These are phyloP conservation scores for Rhinogobius similis DNA, from an alignment of 2,113 vertebrate genomes.

Conservation along the genomic window DNA sequence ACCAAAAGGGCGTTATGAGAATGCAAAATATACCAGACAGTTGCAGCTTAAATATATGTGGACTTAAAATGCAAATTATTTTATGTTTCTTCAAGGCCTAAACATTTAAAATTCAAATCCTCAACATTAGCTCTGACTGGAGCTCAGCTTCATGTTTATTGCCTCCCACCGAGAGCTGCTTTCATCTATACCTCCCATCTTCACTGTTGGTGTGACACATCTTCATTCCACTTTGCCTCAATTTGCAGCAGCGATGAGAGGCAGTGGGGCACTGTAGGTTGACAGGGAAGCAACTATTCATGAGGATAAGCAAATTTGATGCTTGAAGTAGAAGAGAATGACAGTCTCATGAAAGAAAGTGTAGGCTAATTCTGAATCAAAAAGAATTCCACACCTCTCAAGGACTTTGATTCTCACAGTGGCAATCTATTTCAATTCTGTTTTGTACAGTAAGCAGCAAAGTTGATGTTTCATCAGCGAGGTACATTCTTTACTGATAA, in stretches of 20 bases:
- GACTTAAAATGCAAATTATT: background rate
- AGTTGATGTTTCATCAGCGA: too few relatives aligned
- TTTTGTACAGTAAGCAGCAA: too few relatives aligned
- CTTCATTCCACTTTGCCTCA: slow-evolving; percentile 2
- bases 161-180: background rate
- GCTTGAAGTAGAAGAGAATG: background rate
- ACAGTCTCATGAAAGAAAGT: background rate
- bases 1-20: too few relatives aligned
- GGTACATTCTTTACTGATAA: too few relatives aligned
- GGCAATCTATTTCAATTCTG: too few relatives aligned
- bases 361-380: too few relatives aligned
- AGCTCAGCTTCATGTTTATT: background rate
- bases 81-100: background rate
- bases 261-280: background rate
- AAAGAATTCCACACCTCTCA: too few relatives aligned
- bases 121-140: background rate
- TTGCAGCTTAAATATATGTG: background rate
- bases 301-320: background rate
- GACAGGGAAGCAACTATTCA: background rate
- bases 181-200: slow-evolving; percentile 2
- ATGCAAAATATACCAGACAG: background rate
- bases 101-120: background rate
- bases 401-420: too few relatives aligned
- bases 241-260: background rate
- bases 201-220: slow-evolving; percentile 2